phyloP scores from a whole-genome alignment of 2,113 vertebrate species.

The Argyrosomus japonicus region DNA sequence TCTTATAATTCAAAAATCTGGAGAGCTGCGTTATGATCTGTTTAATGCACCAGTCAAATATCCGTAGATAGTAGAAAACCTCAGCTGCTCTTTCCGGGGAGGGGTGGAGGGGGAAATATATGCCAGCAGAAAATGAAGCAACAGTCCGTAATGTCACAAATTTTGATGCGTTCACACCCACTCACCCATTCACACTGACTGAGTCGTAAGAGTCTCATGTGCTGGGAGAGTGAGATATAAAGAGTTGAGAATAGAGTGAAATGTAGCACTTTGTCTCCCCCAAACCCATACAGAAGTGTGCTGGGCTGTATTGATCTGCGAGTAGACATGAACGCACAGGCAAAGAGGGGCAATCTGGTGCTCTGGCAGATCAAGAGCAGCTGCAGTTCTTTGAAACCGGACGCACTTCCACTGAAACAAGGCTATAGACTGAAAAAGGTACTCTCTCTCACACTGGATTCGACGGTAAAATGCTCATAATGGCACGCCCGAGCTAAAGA shows the following conservation, averaged over 20 bases:
- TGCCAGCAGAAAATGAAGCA: conserved; percentile 45
- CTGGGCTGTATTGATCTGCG: conserved; percentile 80
- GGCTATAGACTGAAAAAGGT: conserved; percentile 55
- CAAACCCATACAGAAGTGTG: conserved; percentile 62
- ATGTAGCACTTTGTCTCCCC: conserved; percentile 58
- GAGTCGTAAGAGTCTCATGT: conserved; percentile 23
- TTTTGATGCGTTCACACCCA: conserved; percentile 58
- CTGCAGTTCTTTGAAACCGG: conserved; percentile 76
- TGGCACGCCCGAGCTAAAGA: conserved; percentile 25
- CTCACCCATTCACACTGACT: conserved; percentile 42
- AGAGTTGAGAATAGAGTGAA: conserved; percentile 64
- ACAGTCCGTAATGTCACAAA: conserved; percentile 62
- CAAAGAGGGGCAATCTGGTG: conserved; percentile 67
- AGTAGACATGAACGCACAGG: conserved; percentile 74
- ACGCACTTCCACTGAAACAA: conserved; percentile 68
- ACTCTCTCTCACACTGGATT: conserved; percentile 27
- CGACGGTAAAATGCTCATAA: conserved; percentile 44
- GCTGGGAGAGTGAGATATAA: conserved; percentile 33
- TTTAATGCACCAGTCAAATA: conserved; percentile 39
- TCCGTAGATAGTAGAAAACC: conserved; percentile 14
- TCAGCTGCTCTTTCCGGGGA: conserved; percentile 35
- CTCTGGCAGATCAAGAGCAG: conserved; percentile 74
- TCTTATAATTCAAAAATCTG: conserved; percentile 38
- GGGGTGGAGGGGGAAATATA: neutral
- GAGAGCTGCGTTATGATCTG: conserved; percentile 11